phyloP scores from a whole-genome alignment of 2,797 vertebrate species.

The Anguilla megastoma region DNA sequence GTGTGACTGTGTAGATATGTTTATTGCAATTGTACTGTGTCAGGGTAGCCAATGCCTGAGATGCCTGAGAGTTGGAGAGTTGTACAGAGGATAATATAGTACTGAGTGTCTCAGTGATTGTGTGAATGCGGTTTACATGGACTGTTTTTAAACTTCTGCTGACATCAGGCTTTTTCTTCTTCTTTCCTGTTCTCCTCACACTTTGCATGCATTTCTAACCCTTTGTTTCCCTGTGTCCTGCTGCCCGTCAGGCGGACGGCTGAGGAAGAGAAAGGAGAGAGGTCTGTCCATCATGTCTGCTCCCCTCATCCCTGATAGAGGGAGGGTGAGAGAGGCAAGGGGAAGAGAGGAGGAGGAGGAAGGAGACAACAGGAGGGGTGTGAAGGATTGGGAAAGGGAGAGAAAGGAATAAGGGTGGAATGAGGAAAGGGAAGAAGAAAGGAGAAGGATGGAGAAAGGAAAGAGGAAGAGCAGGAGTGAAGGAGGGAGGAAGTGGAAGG shows the following conservation, averaged over 20 bases:
- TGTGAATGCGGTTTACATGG: background rate
- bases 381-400: background rate
- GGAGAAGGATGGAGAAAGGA: background rate
- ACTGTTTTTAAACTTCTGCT: background rate
- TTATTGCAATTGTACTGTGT: slow-evolving; percentile 1
- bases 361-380: background rate
- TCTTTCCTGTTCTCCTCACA: slow-evolving; percentile 42
- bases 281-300: slow-evolving; percentile 84
- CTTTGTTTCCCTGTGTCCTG: slow-evolving; percentile 87
- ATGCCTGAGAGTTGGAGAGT: background rate
- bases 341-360: background rate
- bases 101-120: background rate
- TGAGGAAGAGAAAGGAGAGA: slow-evolving; percentile 92
- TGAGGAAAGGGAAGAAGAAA: background rate
- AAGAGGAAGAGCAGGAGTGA: slow-evolving; percentile 14
- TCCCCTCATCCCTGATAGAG: slow-evolving; percentile 43
- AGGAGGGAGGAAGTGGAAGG: background rate
- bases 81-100: background rate
- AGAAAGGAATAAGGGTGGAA: background rate
- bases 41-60: background rate
- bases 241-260: slow-evolving; percentile 89
- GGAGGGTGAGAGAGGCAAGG: slow-evolving; percentile 31
- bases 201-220: slow-evolving; percentile 79
- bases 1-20: slow-evolving; percentile 13
- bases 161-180: background rate